Conservation (phyloP, 2,888 invertebrate genomes). For the Harpalus rubripes region DNA sequence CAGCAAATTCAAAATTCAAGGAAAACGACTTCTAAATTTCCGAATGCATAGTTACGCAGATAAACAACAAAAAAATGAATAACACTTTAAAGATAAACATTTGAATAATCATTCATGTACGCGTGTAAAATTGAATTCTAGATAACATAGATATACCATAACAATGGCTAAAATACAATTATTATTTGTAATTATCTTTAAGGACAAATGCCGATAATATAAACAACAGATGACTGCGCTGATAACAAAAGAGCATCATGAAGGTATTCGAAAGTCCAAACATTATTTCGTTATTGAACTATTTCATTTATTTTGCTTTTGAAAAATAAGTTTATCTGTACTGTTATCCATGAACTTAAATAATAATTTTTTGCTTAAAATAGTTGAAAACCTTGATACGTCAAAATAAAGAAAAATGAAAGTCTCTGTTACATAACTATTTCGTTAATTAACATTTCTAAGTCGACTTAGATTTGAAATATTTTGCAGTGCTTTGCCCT, state of each 20-base stretch:
- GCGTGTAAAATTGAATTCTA: conserved; percentile 19
- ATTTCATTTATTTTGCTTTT: neutral
- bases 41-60: neutral
- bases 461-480: neutral
- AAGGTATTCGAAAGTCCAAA: conserved; percentile 34
- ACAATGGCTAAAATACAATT: conserved; percentile 31
- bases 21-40: conserved; percentile 18
- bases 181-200: conserved; percentile 35
- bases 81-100: neutral
- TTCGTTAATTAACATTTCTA: neutral
- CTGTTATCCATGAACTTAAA: conserved; percentile 6
- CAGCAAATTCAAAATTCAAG: neutral
- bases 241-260: conserved; percentile 3
- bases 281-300: neutral
- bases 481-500: neutral
- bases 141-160: conserved; percentile 9
- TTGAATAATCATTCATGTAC: neutral
- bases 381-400: neutral
- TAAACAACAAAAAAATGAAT: conserved; percentile 11
- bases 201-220: conserved; percentile 22
- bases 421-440: neutral
- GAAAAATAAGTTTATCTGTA: conserved; percentile 10
- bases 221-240: conserved; percentile 42
- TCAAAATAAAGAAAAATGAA: conserved; percentile 2
- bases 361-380: neutral